Evolutionary conservation across 2,888 invertebrate species (phyloP).

Genomic region (Xylophagus ater): DNA sequence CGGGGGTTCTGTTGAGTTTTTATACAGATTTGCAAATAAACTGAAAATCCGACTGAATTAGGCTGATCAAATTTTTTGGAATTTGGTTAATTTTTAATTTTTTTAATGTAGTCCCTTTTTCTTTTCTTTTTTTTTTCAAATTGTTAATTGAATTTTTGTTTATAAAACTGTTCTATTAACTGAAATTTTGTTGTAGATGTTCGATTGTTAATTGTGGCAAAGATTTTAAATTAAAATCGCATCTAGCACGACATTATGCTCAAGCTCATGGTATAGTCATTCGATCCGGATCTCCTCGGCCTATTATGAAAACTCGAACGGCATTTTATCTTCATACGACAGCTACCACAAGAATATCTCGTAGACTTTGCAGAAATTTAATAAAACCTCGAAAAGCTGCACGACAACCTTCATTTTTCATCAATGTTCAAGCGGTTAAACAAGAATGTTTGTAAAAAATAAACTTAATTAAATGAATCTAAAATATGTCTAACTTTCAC

Average conservation of each 20-base stretch:
- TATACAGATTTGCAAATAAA: no score
- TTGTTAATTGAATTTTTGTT: slow-evolving; percentile 4
- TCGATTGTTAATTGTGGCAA: slow-evolving; percentile 85
- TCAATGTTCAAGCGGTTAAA: slow-evolving; percentile 69
- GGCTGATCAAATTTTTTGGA: no score
- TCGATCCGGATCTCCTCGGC: slow-evolving; percentile 67
- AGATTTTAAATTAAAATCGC: slow-evolving; percentile 92
- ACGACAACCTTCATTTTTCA: slow-evolving; percentile 70
- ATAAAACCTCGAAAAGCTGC: slow-evolving; percentile 77
- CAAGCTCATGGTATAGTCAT: slow-evolving; percentile 71
- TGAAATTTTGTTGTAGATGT: slow-evolving; percentile 55
- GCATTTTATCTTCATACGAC: slow-evolving; percentile 92
- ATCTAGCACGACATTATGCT: slow-evolving; percentile 86
- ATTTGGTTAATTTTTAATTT: no score
- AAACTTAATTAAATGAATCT: not conserved
- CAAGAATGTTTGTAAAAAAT: slow-evolving; percentile 62
- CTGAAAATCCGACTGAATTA: no score
- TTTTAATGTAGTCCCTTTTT: no score
- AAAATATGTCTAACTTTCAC: not conserved
- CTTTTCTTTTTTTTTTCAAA: not conserved
- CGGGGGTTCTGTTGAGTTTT: no score
- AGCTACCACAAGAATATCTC: slow-evolving; percentile 78
- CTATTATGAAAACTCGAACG: slow-evolving; percentile 94
- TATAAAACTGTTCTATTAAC: not conserved
- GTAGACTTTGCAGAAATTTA: slow-evolving; percentile 73